These are phyloP conservation scores for Mimumesa dahlbomi DNA, from an alignment of 2,888 invertebrate genomes.

Conservation along the genomic window DNA sequence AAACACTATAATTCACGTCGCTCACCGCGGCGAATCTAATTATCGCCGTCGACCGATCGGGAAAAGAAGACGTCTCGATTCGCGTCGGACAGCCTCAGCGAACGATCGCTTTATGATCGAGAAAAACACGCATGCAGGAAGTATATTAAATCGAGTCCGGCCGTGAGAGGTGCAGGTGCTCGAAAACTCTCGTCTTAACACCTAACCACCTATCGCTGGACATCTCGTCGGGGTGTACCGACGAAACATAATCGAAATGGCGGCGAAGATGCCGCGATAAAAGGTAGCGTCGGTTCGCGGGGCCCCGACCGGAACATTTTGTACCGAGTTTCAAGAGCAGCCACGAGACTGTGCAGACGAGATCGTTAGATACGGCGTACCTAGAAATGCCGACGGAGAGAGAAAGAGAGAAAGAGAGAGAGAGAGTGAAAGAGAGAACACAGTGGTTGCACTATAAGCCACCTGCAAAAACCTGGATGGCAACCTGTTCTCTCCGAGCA, in stretches of 20 bases:
- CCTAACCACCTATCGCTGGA: not conserved
- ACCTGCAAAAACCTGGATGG: constrained; percentile 69
- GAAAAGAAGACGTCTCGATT: too few relatives aligned
- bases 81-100: not conserved
- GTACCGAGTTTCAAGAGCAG: constrained; percentile 54
- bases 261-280: constrained; percentile 49
- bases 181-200: not conserved
- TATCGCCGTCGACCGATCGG: too few relatives aligned
- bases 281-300: constrained; percentile 24
- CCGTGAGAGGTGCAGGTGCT: constrained; percentile 6
- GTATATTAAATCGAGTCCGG: not conserved
- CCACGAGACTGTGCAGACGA: constrained; percentile 44
- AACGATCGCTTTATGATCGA: not conserved
- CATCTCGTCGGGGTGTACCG: not conserved
- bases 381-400: constrained; percentile 54
- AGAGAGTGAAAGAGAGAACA: constrained; percentile 6
- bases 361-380: constrained; percentile 65
- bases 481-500: constrained; percentile 65
- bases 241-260: constrained; percentile 41
- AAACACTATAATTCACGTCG: too few relatives aligned
- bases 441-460: constrained; percentile 65
- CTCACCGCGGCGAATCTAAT: too few relatives aligned
- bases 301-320: constrained; percentile 43
- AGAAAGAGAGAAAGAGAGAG: not conserved
- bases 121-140: not conserved